Evolutionary conservation across 2,888 invertebrate genomes (phyloP), one percentile per base, ranked within the genome.

Genomic region (Hyppa rectilinea): DNA sequence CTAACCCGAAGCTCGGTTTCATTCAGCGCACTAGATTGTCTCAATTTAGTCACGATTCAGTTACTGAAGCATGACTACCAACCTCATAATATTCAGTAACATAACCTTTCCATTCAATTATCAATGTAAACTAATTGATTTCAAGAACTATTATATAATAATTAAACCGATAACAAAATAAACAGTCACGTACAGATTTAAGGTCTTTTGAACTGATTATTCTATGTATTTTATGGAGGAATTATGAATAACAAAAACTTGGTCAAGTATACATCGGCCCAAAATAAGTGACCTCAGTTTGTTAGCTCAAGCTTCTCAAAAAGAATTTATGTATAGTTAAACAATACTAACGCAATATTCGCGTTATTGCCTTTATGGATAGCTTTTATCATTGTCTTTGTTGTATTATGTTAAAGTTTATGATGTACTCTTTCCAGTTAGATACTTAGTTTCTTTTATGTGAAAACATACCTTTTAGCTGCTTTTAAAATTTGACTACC

Each of bases 211-310:
- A 69, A 64, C 75, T 72, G 75, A 75, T 77, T 74, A 72, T 76
- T 78, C 69, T 79, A 80, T 74, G 78, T 76, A 78, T 76, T 75
- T 72, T 80, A 83, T 74, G 71, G 75, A 80, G 62, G 80, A 80
- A 76, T 80, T 83, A 83, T 79, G 84, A 82, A 85, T 85, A 84
- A 78, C 64, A 79, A 81, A 83, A 87, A 82, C 84, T 87, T 87
- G 85, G 87, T 87, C 83, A 85, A 87, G 86, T 87, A 85, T 87
- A 78, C 84, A 80, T 81, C 72, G 87, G 81, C 81, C 83, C 80
- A 80, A 84, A 82, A 85, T 78, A 82, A 81, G 76, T 85, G 83
- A 87, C 87, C 84, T 84, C 80, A 78, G 78, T 80, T 81, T 80
- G 82, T 77, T 77, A 75, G 69, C 67, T 83, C 72, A 87, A 81